Evolutionary conservation across 2,113 vertebrate species (phyloP).

Genomic region (Eptesicus fuscus): DNA sequence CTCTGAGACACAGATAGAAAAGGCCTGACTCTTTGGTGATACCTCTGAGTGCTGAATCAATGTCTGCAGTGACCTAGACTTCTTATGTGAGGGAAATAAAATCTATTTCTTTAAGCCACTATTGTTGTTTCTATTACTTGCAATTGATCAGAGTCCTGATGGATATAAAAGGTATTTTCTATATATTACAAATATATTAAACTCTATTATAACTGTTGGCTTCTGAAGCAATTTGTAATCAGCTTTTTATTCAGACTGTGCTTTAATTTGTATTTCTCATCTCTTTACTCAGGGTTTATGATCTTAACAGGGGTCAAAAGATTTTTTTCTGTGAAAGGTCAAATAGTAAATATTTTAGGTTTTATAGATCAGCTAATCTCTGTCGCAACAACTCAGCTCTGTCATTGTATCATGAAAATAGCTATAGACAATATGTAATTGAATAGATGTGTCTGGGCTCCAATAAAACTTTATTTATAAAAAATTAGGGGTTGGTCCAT

Average conservation of each 20-base stretch:
- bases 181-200: not conserved
- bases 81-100: not conserved
- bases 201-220: not conserved
- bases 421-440: not conserved
- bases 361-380: not conserved
- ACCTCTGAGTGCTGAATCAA: not conserved
- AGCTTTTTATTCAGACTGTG: not conserved
- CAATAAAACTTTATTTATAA: not conserved
- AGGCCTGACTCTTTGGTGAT: not conserved
- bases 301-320: not conserved
- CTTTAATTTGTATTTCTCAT: conserved; percentile 33
- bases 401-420: not conserved
- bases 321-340: not conserved
- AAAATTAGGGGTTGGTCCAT: not conserved
- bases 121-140: not conserved
- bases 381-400: not conserved
- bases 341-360: not conserved
- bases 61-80: not conserved
- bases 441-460: not conserved
- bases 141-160: not conserved
- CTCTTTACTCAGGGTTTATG: not conserved
- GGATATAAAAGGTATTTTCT: not conserved
- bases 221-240: not conserved
- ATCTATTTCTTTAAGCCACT: not conserved
- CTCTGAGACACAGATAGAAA: not conserved